phyloP scores from a whole-genome alignment of 2,113 vertebrate genomes.

The Callospermophilus lateralis region DNA sequence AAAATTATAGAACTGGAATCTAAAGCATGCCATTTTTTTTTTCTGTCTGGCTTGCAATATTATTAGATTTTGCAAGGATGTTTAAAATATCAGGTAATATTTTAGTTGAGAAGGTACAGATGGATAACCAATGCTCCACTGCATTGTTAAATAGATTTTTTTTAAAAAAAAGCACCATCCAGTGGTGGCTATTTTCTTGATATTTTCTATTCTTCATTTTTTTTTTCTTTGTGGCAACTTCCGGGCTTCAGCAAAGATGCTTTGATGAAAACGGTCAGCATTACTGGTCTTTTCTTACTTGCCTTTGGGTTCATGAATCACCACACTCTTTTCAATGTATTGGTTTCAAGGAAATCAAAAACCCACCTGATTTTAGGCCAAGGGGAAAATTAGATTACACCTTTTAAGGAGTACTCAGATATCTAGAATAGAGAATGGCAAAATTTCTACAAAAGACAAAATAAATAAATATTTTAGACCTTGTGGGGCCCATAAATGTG shows the following conservation, averaged over 20 bases:
- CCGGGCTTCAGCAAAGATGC: background rate
- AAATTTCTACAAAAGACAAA: background rate
- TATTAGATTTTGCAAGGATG: background rate
- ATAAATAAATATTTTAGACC: background rate
- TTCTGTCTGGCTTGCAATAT: background rate
- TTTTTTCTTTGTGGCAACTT: background rate
- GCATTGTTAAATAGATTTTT: background rate
- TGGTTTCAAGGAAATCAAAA: background rate
- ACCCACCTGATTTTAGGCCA: background rate
- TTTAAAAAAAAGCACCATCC: background rate
- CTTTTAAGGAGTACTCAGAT: background rate
- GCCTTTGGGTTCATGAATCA: background rate
- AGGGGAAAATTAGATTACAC: background rate
- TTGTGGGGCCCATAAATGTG: background rate
- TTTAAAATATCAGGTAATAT: background rate
- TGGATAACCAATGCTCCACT: background rate
- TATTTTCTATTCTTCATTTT: no score
- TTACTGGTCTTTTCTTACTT: background rate
- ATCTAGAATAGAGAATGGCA: background rate
- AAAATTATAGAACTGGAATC: background rate
- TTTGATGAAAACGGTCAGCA: background rate
- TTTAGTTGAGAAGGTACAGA: background rate
- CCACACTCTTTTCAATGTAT: background rate
- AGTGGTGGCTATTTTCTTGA: background rate
- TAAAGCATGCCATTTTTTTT: background rate